These are phyloP conservation scores for Xanthostigma xanthostigma DNA, from an alignment of 2,888 invertebrate genomes.

Conservation along the genomic window DNA sequence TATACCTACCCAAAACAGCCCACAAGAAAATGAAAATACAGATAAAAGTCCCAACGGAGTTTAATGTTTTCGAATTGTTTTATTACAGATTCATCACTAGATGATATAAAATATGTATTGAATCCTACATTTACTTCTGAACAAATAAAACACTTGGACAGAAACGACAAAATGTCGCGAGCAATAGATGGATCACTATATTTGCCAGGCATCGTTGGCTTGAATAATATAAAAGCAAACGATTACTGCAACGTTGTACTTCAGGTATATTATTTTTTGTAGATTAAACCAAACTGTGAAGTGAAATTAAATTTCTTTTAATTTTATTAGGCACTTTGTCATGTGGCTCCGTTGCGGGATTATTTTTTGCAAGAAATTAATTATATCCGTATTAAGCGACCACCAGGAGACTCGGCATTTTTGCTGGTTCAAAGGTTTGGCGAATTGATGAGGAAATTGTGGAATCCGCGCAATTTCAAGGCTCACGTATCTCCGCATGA, in stretches of 20 bases:
- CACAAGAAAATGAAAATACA: no score
- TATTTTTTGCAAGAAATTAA: constrained; percentile 91
- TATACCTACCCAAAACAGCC: no score
- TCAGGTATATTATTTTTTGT: constrained; percentile 41
- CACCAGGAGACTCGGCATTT: constrained; percentile 90
- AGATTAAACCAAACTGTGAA: background rate
- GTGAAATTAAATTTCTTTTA: constrained; percentile 6
- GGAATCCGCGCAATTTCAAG: constrained; percentile 99
- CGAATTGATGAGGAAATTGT: constrained; percentile 89
- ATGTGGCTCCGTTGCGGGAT: constrained; percentile 86
- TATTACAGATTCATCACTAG: constrained; percentile 74
- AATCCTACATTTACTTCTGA: constrained; percentile 86
- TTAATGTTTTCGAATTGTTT: constrained; percentile 1
- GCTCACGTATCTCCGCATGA: constrained; percentile 99
- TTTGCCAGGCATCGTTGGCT: constrained; percentile 91
- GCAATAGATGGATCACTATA: constrained; percentile 96
- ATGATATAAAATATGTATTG: constrained; percentile 96
- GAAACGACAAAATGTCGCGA: constrained; percentile 69
- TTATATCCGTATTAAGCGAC: constrained; percentile 75
- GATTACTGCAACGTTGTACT: constrained; percentile 99
- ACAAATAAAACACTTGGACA: constrained; percentile 72
- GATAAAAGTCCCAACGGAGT: no score
- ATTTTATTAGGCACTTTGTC: constrained; percentile 67
- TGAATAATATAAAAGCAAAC: constrained; percentile 99
- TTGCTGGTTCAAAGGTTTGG: constrained; percentile 86